A percentile compares a stretch with the other conserved stretches of the same genome.
These are phyloP conservation scores for Drosophila setosimentum DNA, from an alignment of 2,888 invertebrate species.

Conservation along the genomic window DNA sequence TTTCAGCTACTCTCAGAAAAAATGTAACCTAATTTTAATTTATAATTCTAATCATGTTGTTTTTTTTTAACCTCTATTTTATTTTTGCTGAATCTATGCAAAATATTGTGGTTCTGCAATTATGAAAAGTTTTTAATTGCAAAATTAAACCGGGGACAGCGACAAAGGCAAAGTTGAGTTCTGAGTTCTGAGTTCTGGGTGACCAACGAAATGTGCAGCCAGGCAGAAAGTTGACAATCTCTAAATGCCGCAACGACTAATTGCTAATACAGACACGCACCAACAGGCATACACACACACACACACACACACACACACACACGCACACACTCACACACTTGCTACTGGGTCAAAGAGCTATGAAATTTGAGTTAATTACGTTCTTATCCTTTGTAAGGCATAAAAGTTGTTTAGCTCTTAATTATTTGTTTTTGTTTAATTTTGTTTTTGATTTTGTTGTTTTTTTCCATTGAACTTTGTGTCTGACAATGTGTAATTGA, in stretches of 20 bases:
- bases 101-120: slow-evolving; percentile 59
- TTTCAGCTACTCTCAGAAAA: slow-evolving; percentile 2
- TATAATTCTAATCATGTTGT: too few species aligned
- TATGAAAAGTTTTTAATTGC: slow-evolving; percentile 80
- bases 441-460: slow-evolving; percentile 34
- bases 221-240: slow-evolving; percentile 68
- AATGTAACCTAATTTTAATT: too few species aligned
- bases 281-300: not conserved
- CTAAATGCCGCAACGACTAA: slow-evolving; percentile 68
- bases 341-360: slow-evolving; percentile 11
- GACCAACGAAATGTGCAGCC: slow-evolving; percentile 44
- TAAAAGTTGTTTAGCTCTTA: slow-evolving; percentile 49
- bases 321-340: not conserved
- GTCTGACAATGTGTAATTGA: slow-evolving; percentile 71
- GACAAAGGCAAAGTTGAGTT: slow-evolving; percentile 43
- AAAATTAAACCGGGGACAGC: slow-evolving; percentile 64
- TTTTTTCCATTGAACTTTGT: slow-evolving; percentile 54
- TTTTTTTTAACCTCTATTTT: not conserved
- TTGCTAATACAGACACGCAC: slow-evolving; percentile 48
- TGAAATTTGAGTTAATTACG: slow-evolving; percentile 42
- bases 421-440: slow-evolving; percentile 58
- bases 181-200: not conserved
- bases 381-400: slow-evolving; percentile 21
- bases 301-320: not conserved
- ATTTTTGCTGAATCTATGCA: not conserved